Evolutionary conservation across 2,113 vertebrate genomes (phyloP), one percentile per base, ranked within the genome.

Genomic region (Gnathonemus longibarbis): DNA sequence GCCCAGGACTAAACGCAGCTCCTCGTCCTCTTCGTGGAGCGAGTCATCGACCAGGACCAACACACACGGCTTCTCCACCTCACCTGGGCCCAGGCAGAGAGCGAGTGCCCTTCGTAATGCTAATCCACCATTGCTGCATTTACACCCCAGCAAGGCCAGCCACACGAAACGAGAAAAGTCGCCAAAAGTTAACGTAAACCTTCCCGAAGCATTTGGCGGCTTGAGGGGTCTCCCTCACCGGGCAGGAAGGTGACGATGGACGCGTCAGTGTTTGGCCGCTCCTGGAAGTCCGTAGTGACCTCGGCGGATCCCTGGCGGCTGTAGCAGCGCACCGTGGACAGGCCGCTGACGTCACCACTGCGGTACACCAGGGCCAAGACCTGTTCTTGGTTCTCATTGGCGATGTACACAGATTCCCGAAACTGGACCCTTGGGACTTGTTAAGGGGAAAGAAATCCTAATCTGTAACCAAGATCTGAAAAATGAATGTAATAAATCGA

Each of bases 401-500:
- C 97, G 62, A 93, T 90, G 66, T 97, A 97, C 0, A 94, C 8
- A 31, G 95, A 91, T 5, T 98, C 97, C 56, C 95, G 97, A 94
- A 99, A 99, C 45, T 99, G 98, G 94, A 99, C 97, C 93, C 96
- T 97, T 9, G 98, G 98, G 92, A 99, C 98, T 99, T 89, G 85
- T 94, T 90, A 39, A 87, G 5, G 24, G 45, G 8, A 70, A 56
- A 89, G 52, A 24, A 35, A 74, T 83, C 45, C 10, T 70, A 86
- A 50, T 86, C 5, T 27, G 7, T 49, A 50, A 86, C 39, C n/a
- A 17, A 39, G 15, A 87, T 56, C 42, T 31, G 46, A 70, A 70
- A n/a, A 49, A 35, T 15, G 9, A n/a, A 70, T 48, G 45, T 5
- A 49, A 39, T 74, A 21, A 88, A 31, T 35, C 5, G 17, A 56